These are phyloP conservation scores for Oxyruncus cristatus DNA, from an alignment of 2,113 vertebrate species.

Conservation along the genomic window DNA sequence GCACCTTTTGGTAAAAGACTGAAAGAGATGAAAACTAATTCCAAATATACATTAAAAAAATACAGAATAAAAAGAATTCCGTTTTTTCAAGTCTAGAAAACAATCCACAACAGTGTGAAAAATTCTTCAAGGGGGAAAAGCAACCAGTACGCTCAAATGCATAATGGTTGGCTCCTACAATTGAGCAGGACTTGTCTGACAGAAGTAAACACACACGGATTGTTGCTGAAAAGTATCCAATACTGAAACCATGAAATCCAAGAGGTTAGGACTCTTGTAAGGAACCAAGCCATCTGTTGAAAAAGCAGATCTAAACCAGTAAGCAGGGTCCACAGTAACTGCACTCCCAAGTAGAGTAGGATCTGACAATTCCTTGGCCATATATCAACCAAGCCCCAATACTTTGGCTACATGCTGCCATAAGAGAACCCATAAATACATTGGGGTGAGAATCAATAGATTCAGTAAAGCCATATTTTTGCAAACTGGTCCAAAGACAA, in stretches of 20 bases:
- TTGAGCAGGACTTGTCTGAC: neutral
- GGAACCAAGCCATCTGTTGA: neutral
- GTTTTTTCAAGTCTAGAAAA: neutral
- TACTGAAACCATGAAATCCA: neutral
- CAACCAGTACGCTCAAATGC: neutral
- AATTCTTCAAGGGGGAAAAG: neutral
- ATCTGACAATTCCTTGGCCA: neutral
- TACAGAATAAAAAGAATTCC: rapidly evolving
- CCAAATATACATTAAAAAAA: neutral
- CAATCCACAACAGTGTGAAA: neutral
- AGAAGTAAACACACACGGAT: neutral
- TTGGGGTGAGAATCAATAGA: neutral
- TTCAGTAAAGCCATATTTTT: neutral
- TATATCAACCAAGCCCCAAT: neutral
- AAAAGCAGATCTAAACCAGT: neutral
- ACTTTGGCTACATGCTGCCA: neutral
- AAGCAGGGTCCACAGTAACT: neutral
- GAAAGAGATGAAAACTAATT: neutral
- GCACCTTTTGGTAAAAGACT: neutral
- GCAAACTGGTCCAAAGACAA: neutral
- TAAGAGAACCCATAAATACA: neutral
- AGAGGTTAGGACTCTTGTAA: neutral
- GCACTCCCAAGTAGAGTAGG: neutral
- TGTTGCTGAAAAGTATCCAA: neutral
- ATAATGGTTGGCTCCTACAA: neutral